Base-by-base conservation (phyloP, 2,888 invertebrate genomes). In the Buathra laborator region DNA sequence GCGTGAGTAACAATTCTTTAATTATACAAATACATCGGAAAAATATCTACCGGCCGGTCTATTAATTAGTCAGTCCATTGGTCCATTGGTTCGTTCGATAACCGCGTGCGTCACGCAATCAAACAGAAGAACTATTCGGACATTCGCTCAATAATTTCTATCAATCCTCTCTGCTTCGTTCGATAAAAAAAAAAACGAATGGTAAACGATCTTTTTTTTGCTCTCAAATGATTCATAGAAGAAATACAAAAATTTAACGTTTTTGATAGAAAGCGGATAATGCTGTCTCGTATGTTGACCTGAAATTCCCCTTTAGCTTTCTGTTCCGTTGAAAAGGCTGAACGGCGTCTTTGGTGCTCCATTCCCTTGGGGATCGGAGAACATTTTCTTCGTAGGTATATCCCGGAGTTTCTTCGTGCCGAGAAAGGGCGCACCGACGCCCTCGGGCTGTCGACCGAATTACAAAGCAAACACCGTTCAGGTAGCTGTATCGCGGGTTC, bases 361-460 rank as follows among this genome's bases (percentile, higher is more conserved):
- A 43, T 10, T 62, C 75, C 84, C 82, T 77, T 66, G 24, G 75
- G 84, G 84, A 84, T 37, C 44, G 48, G 16, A 3, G 43, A 74
- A 78, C 74, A 43, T 43, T 16, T 32, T 72, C 53, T 64, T 56
- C 59, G 19, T 5, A 16, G 44, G 44, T 9, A 7, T 56, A 46
- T 51, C 37, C 19, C 53, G 37, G 19, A 14, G 10, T 24, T 19
- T 16, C 79, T 75, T 46, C 14, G 59, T 29, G 9, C 24, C 62
- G 64, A 72, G 68, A 81, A 81, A 72, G 59, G 56, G 68, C 64
- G 76, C 64, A 68, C 53, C 53, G 62, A 82, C 37, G 70, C 70
- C 88, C 86, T 82, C 81, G 85, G 86, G 88, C 89, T 86, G 88
- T 87, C 89, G 87, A 88, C 84, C 87, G 87, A 89, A 90, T 90